phyloP scores from a whole-genome alignment of 2,888 invertebrate species.

The Nematopogon swammerdamellus region DNA sequence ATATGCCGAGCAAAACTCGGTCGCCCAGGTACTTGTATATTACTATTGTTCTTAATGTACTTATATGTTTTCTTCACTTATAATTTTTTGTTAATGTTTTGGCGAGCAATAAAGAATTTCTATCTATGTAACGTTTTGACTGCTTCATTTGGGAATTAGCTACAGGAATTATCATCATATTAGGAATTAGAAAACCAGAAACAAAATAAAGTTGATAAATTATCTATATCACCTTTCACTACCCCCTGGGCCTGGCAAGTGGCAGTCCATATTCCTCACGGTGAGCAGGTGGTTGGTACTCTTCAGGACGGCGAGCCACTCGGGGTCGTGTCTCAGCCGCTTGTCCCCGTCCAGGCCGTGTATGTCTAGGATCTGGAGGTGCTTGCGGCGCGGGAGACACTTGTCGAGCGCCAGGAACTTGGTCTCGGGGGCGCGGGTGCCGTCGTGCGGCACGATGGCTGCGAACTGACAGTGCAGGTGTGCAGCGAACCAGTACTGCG shows the following conservation, averaged over 20 bases:
- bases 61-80: too few relatives aligned
- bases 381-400: slow-evolving; percentile 85
- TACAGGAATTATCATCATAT: too few relatives aligned
- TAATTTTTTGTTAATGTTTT: too few relatives aligned
- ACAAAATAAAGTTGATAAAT: too few relatives aligned
- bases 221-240: slow-evolving; percentile 56
- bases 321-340: slow-evolving; percentile 76
- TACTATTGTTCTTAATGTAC: too few relatives aligned
- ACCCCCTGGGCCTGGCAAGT: slow-evolving; percentile 79
- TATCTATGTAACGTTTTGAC: slow-evolving; percentile 52
- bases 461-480: slow-evolving; percentile 97
- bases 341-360: slow-evolving; percentile 53
- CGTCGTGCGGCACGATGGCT: slow-evolving; percentile 75
- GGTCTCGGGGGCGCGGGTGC: slow-evolving; percentile 41
- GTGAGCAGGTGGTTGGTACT: slow-evolving; percentile 86
- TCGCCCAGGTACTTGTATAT: too few relatives aligned
- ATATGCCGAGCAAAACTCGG: too few relatives aligned
- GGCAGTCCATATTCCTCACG: slow-evolving; percentile 64
- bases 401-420: slow-evolving; percentile 96
- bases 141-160: too few relatives aligned
- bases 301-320: slow-evolving; percentile 89
- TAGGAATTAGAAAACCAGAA: too few relatives aligned
- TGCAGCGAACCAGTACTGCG: slow-evolving; percentile 94
- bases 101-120: too few relatives aligned
- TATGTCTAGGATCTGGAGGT: slow-evolving; percentile 79